These are phyloP conservation scores for Crax fasciolata DNA, from an alignment of 2,797 vertebrate genomes.

Conservation along the genomic window DNA sequence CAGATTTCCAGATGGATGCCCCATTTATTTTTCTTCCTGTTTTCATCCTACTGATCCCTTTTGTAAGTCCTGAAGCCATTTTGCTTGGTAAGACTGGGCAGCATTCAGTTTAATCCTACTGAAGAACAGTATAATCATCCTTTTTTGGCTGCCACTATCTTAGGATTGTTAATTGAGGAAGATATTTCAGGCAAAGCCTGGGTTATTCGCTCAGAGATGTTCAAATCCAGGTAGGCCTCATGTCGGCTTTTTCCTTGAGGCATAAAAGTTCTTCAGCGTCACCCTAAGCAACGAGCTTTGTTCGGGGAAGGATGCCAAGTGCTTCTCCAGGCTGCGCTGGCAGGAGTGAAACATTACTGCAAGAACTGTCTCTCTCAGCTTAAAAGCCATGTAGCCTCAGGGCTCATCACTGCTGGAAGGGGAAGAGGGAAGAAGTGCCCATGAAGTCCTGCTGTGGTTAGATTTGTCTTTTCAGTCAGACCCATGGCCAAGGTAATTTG, in stretches of 20 bases:
- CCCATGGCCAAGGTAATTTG: neutral
- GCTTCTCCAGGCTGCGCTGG: neutral
- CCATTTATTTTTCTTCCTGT: neutral
- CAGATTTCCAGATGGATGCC: neutral
- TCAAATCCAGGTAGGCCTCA: neutral
- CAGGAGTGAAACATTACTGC: neutral
- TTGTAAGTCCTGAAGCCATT: neutral
- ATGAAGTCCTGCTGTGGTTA: neutral
- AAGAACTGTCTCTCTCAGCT: neutral
- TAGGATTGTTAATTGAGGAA: neutral
- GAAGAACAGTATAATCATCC: neutral
- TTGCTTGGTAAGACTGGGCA: neutral
- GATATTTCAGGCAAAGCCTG: neutral
- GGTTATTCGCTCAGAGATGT: fast-evolving
- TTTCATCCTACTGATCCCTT: neutral
- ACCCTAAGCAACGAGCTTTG: neutral
- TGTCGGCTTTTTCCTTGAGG: neutral
- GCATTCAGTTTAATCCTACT: neutral
- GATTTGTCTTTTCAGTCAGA: neutral
- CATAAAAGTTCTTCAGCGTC: neutral
- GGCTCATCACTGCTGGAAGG: neutral
- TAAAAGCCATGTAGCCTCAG: neutral
- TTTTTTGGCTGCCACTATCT: neutral
- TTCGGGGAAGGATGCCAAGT: neutral
- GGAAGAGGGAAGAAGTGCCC: neutral